Conservation (phyloP, 2,113 vertebrate genomes). For the Microtus richardsoni region DNA sequence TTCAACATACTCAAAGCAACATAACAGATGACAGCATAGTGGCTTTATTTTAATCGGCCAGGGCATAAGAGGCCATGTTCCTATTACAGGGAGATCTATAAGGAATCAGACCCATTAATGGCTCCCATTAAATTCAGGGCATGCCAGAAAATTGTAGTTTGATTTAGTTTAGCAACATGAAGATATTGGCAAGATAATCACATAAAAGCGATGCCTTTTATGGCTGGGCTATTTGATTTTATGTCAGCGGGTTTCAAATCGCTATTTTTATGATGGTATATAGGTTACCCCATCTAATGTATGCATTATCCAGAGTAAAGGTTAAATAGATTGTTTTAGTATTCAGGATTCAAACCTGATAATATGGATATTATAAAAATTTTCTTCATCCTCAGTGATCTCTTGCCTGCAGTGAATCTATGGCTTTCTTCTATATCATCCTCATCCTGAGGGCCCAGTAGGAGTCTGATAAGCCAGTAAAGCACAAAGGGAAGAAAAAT, state of each 20-base stretch:
- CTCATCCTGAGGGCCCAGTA: background rate
- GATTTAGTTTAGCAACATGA: conserved; percentile 89
- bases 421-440: background rate
- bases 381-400: background rate
- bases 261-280: conserved; percentile 88
- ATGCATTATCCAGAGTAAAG: conserved; percentile 87
- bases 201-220: conserved; percentile 90
- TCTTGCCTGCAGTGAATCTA: background rate
- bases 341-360: conserved; percentile 79
- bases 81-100: conserved; percentile 84
- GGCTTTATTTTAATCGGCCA: conserved; percentile 68
- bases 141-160: conserved; percentile 88
- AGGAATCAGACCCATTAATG: conserved; percentile 87
- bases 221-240: conserved; percentile 89
- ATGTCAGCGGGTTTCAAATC: conserved; percentile 89
- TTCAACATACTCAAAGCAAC: conserved; percentile 75
- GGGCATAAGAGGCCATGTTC: conserved; percentile 80
- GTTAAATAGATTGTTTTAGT: conserved; percentile 88
- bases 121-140: conserved; percentile 88
- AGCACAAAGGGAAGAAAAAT: background rate
- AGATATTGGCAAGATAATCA: conserved; percentile 91
- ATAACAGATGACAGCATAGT: conserved; percentile 61
- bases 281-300: conserved; percentile 85
- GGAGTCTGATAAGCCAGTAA: too few species aligned
- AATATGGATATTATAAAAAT: conserved; percentile 48